A percentile compares a stretch with the other conserved stretches of the same genome.
phyloP scores from a whole-genome alignment of 2,797 vertebrate genomes.

The Pseudopleuronectes americanus region DNA sequence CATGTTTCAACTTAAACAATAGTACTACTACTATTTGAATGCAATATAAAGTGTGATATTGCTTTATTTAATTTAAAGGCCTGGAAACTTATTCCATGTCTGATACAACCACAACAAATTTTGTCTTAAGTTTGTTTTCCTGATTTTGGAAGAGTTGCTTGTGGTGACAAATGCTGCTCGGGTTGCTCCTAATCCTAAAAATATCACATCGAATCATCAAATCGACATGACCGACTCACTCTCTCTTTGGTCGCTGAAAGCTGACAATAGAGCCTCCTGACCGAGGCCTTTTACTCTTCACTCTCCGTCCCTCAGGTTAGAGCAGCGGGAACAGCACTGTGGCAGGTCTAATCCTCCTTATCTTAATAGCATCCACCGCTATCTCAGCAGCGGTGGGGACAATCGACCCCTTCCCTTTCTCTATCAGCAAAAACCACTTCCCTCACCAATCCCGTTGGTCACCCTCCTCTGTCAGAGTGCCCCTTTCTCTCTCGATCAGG shows the following conservation, averaged over 20 bases:
- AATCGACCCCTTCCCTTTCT: slow-evolving; percentile 75
- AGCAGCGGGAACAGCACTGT: slow-evolving; percentile 48
- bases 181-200: slow-evolving; percentile 1
- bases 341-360: slow-evolving; percentile 80
- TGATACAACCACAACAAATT: too few relatives aligned
- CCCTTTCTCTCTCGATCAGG: slow-evolving; percentile 15
- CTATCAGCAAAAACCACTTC: slow-evolving; percentile 74
- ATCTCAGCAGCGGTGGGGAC: slow-evolving; percentile 68
- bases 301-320: slow-evolving; percentile 48
- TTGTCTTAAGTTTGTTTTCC: not conserved
- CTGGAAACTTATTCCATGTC: too few relatives aligned
- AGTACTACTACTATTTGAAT: too few relatives aligned
- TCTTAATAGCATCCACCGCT: slow-evolving; percentile 84
- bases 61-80: too few relatives aligned
- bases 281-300: slow-evolving; percentile 38
- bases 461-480: slow-evolving; percentile 34
- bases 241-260: slow-evolving; percentile 26
- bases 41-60: too few relatives aligned
- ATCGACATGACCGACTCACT: slow-evolving; percentile 3
- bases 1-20: too few relatives aligned
- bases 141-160: not conserved
- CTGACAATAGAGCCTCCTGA: slow-evolving; percentile 3
- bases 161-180: not conserved
- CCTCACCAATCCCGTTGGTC: slow-evolving; percentile 54
- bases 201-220: slow-evolving; percentile 10